A percentile compares a stretch with the other conserved stretches of the same genome.
Conservation (phyloP, 2,113 vertebrate species). For the Chunga burmeisteri region DNA sequence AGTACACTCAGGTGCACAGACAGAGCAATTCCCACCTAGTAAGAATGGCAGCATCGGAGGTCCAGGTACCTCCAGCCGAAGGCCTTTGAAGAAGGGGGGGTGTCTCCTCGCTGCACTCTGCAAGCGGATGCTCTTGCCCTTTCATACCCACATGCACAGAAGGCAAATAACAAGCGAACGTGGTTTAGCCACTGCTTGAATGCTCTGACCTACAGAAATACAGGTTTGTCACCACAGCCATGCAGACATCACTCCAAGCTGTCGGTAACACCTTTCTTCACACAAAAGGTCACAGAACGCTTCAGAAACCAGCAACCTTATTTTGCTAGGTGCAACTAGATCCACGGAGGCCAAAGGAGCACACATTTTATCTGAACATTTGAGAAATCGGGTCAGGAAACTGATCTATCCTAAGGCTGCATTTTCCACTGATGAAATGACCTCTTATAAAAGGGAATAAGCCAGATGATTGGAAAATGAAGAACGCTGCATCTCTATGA, state of each 20-base stretch:
- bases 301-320: background rate
- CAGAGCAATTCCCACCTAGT: background rate
- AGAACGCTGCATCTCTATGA: background rate
- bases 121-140: background rate
- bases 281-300: background rate
- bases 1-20: background rate
- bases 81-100: background rate
- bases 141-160: accelerated
- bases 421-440: background rate
- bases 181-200: background rate
- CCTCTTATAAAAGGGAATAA: background rate
- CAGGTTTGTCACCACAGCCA: background rate
- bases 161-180: accelerated
- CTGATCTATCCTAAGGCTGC: background rate
- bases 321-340: background rate
- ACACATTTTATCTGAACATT: background rate
- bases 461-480: background rate
- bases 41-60: background rate
- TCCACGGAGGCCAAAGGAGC: background rate
- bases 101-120: background rate
- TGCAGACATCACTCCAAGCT: background rate
- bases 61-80: background rate
- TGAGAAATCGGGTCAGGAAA: background rate
- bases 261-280: background rate
- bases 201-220: background rate